A percentile compares a stretch with the other conserved stretches of the same genome.
These are phyloP conservation scores for Physella acuta DNA, from an alignment of 1,140 invertebrate species.

Conservation along the genomic window DNA sequence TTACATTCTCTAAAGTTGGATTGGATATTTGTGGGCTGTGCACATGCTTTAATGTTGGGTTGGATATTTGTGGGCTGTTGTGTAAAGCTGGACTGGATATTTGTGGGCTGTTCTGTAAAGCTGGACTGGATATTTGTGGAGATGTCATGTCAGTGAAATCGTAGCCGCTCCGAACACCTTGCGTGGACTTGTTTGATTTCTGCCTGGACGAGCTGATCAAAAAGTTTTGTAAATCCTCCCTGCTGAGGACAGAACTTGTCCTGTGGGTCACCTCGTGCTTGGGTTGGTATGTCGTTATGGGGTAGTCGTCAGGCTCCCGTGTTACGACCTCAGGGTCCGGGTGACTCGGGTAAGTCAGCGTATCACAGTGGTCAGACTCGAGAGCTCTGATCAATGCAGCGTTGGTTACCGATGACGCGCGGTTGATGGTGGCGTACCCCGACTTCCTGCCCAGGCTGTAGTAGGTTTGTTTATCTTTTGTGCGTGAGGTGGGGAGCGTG, in stretches of 20 bases:
- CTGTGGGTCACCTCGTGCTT: neutral
- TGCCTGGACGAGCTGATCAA: neutral
- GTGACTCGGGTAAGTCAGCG: neutral
- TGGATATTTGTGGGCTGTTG: too few relatives aligned
- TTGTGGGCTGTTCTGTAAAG: too few relatives aligned
- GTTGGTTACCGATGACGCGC: conserved; percentile 19
- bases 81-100: too few relatives aligned
- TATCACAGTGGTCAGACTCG: neutral
- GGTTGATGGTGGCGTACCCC: conserved; percentile 28
- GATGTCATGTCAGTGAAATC: too few relatives aligned
- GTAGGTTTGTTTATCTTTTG: neutral
- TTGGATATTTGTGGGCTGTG: neutral
- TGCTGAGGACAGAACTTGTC: neutral
- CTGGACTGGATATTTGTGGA: too few relatives aligned
- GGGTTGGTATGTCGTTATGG: neutral
- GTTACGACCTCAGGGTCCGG: neutral
- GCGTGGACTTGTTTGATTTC: neutral
- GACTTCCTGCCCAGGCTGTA: conserved; percentile 10
- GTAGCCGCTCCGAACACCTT: neutral
- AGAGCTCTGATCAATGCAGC: neutral
- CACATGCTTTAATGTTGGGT: neutral
- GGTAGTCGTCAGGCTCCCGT: too few relatives aligned
- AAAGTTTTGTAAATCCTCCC: conserved; percentile 15
- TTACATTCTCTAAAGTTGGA: too few relatives aligned
- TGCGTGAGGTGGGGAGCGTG: neutral